Evolutionary conservation across 2,888 invertebrate genomes (phyloP).

Genomic region (Luperina testacea): DNA sequence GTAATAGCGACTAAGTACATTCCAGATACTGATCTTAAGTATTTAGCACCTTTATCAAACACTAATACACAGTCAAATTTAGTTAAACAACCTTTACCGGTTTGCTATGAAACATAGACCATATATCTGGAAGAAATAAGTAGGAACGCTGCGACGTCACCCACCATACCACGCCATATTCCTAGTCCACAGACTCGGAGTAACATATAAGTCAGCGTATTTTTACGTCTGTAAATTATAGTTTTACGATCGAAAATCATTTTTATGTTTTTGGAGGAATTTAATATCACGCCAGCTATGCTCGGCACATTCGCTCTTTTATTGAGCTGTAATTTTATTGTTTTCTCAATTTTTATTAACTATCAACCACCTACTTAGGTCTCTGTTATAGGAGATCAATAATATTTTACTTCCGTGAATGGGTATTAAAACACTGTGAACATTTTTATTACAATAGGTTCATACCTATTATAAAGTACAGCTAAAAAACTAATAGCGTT

Average conservation of each 20-base stretch:
- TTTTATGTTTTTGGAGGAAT: conserved; percentile 90
- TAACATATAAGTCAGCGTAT: conserved; percentile 88
- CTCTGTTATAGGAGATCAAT: conserved; percentile 78
- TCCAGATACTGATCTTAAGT: not conserved
- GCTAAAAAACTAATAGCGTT: conserved; percentile 61
- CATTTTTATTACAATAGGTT: conserved; percentile 54
- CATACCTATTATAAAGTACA: conserved; percentile 29
- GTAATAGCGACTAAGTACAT: not conserved
- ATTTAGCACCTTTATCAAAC: not conserved
- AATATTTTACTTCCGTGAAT: conserved; percentile 73
- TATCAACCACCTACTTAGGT: conserved; percentile 87
- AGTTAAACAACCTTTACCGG: not conserved
- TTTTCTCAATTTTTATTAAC: conserved; percentile 90
- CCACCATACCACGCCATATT: conserved; percentile 68
- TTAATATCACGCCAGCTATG: conserved; percentile 90
- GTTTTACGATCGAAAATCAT: conserved; percentile 91
- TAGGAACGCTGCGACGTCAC: conserved; percentile 40
- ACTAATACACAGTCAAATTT: not conserved
- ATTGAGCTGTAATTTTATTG: conserved; percentile 90
- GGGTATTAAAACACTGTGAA: conserved; percentile 44
- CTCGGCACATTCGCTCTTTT: conserved; percentile 88
- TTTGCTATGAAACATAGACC: conserved; percentile 8
- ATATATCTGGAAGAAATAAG: conserved; percentile 42
- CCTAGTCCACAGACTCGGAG: conserved; percentile 73
- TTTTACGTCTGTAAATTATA: conserved; percentile 91